Percentiles rank a stretch among this genome's conserved stretches.
These are phyloP conservation scores for Melanotus villosus DNA, from an alignment of 2,888 invertebrate genomes.

Conservation along the genomic window DNA sequence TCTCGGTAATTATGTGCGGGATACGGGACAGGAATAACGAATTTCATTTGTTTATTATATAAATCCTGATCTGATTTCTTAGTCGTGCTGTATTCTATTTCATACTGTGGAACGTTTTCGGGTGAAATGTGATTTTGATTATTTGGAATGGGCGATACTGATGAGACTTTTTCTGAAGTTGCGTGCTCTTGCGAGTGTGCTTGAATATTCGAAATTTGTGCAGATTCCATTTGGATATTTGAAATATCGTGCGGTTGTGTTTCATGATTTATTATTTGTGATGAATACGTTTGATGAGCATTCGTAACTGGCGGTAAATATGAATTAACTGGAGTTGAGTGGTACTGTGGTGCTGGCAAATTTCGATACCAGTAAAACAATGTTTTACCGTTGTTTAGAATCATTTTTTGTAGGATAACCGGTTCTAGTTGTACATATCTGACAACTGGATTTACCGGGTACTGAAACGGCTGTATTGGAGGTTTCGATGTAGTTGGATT, in stretches of 20 bases:
- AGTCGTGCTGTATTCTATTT: slow-evolving; percentile 34
- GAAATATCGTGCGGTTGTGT: background rate
- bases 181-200: background rate
- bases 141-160: background rate
- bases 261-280: background rate
- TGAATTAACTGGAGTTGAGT: background rate
- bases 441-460: slow-evolving; percentile 48
- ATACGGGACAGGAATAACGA: slow-evolving; percentile 64
- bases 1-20: slow-evolving; percentile 44
- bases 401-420: slow-evolving; percentile 64
- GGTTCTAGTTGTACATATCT: slow-evolving; percentile 65
- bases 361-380: slow-evolving; percentile 64
- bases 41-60: slow-evolving; percentile 61
- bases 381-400: slow-evolving; percentile 63
- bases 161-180: background rate
- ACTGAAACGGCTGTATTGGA: background rate
- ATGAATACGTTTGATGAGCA: background rate
- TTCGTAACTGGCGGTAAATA: background rate
- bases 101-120: slow-evolving; percentile 38
- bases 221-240: background rate
- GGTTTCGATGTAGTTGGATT: slow-evolving; percentile 18
- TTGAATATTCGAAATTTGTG: background rate
- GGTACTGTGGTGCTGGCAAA: slow-evolving; percentile 51
- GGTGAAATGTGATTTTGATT: background rate
- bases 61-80: slow-evolving; percentile 46